A percentile compares a stretch with the other conserved stretches of the same genome.
Evolutionary conservation across 1,140 invertebrate species (phyloP).

Genomic region (Cheumatopsyche charites): DNA sequence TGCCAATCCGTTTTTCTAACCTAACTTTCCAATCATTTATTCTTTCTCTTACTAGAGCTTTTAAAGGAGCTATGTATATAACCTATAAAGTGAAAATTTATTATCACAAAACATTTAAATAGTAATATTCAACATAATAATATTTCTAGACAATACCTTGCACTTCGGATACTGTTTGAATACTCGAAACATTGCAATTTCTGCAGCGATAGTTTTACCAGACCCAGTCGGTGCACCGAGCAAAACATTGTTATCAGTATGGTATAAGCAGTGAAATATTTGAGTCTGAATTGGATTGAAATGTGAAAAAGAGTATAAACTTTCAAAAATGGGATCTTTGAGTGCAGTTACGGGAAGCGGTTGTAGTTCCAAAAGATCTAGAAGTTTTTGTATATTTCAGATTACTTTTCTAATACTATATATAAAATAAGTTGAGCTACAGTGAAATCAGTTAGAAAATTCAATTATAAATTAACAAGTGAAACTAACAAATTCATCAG

Average conservation of each 20-base stretch:
- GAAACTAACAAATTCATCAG: neutral
- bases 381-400: too few relatives aligned
- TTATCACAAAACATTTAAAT: conserved; percentile 6
- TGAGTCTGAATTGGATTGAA: conserved; percentile 99
- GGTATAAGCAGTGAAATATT: conserved; percentile 95
- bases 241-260: conserved; percentile 93
- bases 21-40: conserved; percentile 96
- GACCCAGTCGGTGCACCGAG: conserved; percentile 98
- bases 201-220: conserved; percentile 98
- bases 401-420: too few relatives aligned
- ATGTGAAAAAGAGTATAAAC: conserved; percentile 89
- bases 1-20: conserved; percentile 77
- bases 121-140: conserved; percentile 15
- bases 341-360: conserved; percentile 87
- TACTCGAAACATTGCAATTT: conserved; percentile 95
- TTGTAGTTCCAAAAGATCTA: conserved; percentile 88
- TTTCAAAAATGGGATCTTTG: conserved; percentile 77
- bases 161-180: conserved; percentile 82
- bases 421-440: conserved; percentile 22
- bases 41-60: conserved; percentile 95
- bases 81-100: conserved; percentile 63
- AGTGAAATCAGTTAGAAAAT: conserved; percentile 5
- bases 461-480: conserved; percentile 14
- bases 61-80: conserved; percentile 98
- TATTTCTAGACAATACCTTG: conserved; percentile 68